Evolutionary conservation across 2,888 invertebrate genomes (phyloP).

Genomic region (Saturnia japonica): DNA sequence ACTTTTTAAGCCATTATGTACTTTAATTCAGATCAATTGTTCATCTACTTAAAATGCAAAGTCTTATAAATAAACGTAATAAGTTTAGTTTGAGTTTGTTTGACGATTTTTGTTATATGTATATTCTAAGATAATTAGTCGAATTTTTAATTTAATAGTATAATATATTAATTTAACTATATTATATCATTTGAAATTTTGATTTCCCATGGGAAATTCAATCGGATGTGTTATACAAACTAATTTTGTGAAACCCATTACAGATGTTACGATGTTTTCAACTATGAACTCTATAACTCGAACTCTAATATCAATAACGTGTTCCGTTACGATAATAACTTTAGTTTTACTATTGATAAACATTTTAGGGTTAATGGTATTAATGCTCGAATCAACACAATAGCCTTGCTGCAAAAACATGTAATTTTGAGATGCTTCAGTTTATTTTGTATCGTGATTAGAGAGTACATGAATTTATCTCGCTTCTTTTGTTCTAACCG

Average conservation of each 20-base stretch:
- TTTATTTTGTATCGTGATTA: no score
- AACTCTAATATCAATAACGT: background rate
- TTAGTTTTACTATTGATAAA: background rate
- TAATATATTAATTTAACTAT: background rate
- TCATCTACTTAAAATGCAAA: background rate
- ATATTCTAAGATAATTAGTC: background rate
- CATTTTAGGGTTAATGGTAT: background rate
- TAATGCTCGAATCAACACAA: background rate
- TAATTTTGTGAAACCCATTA: background rate
- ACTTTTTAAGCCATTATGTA: background rate
- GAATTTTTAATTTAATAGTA: no score
- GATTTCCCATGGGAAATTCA: background rate
- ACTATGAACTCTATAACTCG: slow-evolving; percentile 1
- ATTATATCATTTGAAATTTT: background rate
- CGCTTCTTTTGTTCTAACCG: no score
- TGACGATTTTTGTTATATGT: background rate
- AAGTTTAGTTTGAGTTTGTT: background rate
- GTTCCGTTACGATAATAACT: background rate
- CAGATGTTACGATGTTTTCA: slow-evolving; percentile 6
- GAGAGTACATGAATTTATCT: no score
- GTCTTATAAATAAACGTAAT: background rate
- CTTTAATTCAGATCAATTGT: background rate
- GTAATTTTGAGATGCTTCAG: background rate
- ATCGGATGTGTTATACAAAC: background rate
- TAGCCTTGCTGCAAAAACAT: background rate